Evolutionary conservation across 2,888 invertebrate species (phyloP), one percentile per base, ranked within the genome.

Genomic region (Frankliniella fusca): DNA sequence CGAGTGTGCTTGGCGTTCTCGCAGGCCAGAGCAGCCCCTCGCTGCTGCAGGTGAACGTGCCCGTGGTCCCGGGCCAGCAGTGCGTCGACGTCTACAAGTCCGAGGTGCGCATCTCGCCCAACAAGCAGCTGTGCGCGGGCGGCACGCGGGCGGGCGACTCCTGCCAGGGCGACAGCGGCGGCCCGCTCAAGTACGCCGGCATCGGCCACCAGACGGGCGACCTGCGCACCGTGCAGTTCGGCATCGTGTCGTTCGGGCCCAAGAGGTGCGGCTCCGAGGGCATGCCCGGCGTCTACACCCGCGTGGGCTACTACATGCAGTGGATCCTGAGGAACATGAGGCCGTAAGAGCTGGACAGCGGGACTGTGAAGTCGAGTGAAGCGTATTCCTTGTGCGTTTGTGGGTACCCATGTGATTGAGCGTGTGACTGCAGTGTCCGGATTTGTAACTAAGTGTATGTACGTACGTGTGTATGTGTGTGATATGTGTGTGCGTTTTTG

Each of bases 181-280:
- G 85, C 20, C 85, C 85, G 5, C 81, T 85, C 20, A 84, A 84
- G 84, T 80, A 80, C 48, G 81, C 80, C 20, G 83, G 49, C 48
- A 80, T 80, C 9, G 80, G 80, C 23, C 18, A 49, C 48, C 38
- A 48, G 38, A 38, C 38, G 80, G 23, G 81, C 23, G 81, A 23
- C 20, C 76, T 80, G 10, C 79, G 83, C 28, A 82, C 81, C n/a
- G 84, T 83, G 70, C 85, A 84, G 81, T 83, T 83, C 76, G 85
- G 85, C 27, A 70, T 85, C 7, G 85, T 85, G 20, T 85, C 85
- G n/a, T 82, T 84, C 61, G 85, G 85, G 18, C 84, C 85, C 15
- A 54, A 82, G 50, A 61, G 80, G n/a, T 85, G 85, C 81, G 85
- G 85, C 23, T 82, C 84, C 18, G 48, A 76, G 20, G 84, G 83